phyloP scores from a whole-genome alignment of 2,113 vertebrate species.

The Thomomys bottae region DNA sequence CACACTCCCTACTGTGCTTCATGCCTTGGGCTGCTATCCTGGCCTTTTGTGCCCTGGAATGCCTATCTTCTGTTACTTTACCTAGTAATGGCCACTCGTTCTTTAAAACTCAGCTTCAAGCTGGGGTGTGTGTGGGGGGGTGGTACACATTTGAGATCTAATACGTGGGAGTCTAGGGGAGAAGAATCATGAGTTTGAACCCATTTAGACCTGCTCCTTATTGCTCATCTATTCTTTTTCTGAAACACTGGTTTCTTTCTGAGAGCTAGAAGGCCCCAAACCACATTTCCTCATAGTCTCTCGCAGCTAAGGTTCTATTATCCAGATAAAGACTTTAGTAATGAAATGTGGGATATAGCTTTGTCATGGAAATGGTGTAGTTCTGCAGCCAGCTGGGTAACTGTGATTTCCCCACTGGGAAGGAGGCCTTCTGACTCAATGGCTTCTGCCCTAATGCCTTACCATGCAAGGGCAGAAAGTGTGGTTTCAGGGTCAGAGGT shows the following conservation, averaged over 20 bases:
- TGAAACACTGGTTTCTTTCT: neutral
- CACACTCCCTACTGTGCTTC: neutral
- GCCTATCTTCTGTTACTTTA: neutral
- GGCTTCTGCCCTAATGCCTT: neutral
- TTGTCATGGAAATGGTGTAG: neutral
- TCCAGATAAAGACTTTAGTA: conserved; percentile 31
- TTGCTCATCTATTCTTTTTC: too few relatives aligned
- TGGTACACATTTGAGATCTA: too few relatives aligned
- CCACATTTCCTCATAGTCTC: neutral
- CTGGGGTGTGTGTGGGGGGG: too few relatives aligned
- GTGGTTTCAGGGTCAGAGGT: neutral
- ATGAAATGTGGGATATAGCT: neutral
- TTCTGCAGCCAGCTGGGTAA: neutral
- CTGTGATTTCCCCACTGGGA: neutral
- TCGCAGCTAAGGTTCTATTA: neutral
- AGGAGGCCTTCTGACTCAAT: neutral
- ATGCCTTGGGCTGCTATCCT: accelerated
- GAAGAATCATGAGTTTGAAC: too few relatives aligned
- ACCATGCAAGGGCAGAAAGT: too few relatives aligned
- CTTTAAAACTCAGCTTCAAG: conserved; percentile 6
- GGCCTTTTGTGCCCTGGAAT: neutral
- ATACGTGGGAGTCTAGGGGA: too few relatives aligned
- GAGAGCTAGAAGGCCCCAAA: conserved; percentile 20
- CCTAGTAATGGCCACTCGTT: neutral
- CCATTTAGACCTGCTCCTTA: too few relatives aligned